Evolutionary conservation across 2,888 invertebrate genomes (phyloP), one percentile per base, ranked within the genome.

Genomic region (Ophonus ardosiacus): DNA sequence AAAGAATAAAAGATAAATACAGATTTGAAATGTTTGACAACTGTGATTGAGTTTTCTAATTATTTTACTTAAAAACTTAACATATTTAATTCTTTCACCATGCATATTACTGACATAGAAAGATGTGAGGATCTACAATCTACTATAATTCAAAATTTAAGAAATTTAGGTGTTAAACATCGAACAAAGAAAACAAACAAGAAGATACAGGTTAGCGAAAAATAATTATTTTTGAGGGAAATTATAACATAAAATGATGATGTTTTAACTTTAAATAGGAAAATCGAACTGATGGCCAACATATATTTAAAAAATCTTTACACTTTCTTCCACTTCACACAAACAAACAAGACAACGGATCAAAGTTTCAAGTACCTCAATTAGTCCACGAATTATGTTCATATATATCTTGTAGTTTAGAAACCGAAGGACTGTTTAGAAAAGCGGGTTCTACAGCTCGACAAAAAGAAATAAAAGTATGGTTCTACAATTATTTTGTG

Each of bases 381-480:
- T 94, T 96, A 88, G 94, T 97, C 0, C 93, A 94, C 87, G 95
- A 96, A 89, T 93, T 96, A 89, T 95, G 96, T 88, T 92, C 94
- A 81, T 94, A 94, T 88, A 93, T 97, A 79, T 92, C 95, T 86
- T 92, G 94, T 65, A 94, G 95, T 90, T 93, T 95, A 38, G 93
- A 94, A 83, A 94, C 95, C 18, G 98, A 98, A 90, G 98, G 98
- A 0, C 91, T 98, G 74, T 98, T 98, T 90, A 93, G 98, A 7
- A 98, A 97, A 92, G 97, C 97, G 74, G 98, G 98, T 13, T 97
- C 97, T 0, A 94, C 96, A 88, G 93, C 94, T 56, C 93, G 97
- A 86, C 97, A 97, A 90, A 96, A 95, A 89, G 97, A 97, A 90
- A 94, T 98, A 21, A 95, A 95, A 92, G 96, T 96, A 90, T 91